Percentiles rank a stretch among this genome's conserved stretches.
Conservation (phyloP, 92 coral and sea anemone genomes). For the Isaurus tuberculatus region DNA sequence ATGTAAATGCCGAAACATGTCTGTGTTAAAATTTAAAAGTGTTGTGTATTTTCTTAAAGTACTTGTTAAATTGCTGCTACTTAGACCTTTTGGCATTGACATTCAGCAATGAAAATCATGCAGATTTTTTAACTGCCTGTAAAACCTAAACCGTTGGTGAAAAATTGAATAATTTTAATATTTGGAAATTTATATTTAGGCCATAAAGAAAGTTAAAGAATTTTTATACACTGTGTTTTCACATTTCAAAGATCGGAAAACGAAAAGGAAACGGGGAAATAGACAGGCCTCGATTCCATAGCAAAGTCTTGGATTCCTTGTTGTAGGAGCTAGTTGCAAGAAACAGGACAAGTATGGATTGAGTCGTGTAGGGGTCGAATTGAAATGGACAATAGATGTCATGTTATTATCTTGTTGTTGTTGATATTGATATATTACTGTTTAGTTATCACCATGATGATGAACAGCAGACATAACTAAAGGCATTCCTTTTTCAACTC, state of each 20-base stretch:
- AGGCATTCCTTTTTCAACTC: too few relatives aligned
- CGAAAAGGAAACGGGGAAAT: neutral
- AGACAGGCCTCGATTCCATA: neutral
- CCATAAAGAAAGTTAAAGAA: conserved; percentile 4
- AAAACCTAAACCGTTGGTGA: neutral
- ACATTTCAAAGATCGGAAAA: conserved; percentile 48
- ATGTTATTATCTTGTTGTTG: neutral
- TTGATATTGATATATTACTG: too few relatives aligned
- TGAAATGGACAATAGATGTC: neutral
- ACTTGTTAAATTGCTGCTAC: too few relatives aligned
- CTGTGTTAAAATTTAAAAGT: too few relatives aligned
- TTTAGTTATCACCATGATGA: too few relatives aligned
- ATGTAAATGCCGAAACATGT: too few relatives aligned
- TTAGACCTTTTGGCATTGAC: too few relatives aligned
- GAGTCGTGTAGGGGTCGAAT: neutral
- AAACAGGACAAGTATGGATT: neutral
- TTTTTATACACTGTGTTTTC: conserved; percentile 24
- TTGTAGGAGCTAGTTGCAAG: neutral
- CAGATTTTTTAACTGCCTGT: too few relatives aligned
- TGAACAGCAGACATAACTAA: too few relatives aligned
- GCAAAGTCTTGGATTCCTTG: neutral
- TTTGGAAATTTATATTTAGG: neutral
- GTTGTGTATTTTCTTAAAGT: too few relatives aligned
- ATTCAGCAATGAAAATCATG: neutral
- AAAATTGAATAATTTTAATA: too few relatives aligned